A percentile compares a stretch with the other conserved stretches of the same genome.
Conservation (phyloP, 2,888 invertebrate genomes). For the Argyresthia goedartella region DNA sequence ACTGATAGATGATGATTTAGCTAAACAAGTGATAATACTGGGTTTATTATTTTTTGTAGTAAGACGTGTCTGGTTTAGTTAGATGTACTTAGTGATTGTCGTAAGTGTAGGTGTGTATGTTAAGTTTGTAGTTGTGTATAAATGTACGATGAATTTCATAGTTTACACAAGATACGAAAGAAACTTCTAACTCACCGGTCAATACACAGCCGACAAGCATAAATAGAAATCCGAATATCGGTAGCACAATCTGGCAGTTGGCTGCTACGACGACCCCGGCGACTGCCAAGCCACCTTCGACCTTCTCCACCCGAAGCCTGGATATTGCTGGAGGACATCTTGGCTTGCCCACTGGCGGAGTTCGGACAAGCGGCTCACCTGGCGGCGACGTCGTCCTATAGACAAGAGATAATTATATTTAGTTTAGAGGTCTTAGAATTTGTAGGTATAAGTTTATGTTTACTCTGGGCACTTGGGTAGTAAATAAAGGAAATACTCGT, state of each 20-base stretch:
- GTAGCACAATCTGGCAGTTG: slow-evolving; percentile 82
- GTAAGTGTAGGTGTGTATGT: too few species aligned
- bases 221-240: slow-evolving; percentile 82
- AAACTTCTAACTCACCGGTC: slow-evolving; percentile 75
- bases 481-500: neutral
- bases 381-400: slow-evolving; percentile 60
- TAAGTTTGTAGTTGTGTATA: too few species aligned
- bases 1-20: too few species aligned
- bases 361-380: slow-evolving; percentile 72
- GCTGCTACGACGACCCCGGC: slow-evolving; percentile 83
- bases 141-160: too few species aligned
- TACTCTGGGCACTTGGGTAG: neutral
- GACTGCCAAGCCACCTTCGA: slow-evolving; percentile 82
- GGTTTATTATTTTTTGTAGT: too few species aligned
- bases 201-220: slow-evolving; percentile 81
- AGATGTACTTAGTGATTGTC: too few species aligned
- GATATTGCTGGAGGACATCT: slow-evolving; percentile 78
- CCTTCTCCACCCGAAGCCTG: slow-evolving; percentile 79
- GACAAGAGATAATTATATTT: too few species aligned
- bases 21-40: too few species aligned
- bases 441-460: neutral
- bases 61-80: too few species aligned
- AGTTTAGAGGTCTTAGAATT: too few species aligned
- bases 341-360: slow-evolving; percentile 59
- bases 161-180: too few species aligned